A percentile compares a stretch with the other conserved stretches of the same genome.
These are phyloP conservation scores for Oscheius sp. DNA, from an alignment of 2,888 invertebrate species.

Conservation along the genomic window DNA sequence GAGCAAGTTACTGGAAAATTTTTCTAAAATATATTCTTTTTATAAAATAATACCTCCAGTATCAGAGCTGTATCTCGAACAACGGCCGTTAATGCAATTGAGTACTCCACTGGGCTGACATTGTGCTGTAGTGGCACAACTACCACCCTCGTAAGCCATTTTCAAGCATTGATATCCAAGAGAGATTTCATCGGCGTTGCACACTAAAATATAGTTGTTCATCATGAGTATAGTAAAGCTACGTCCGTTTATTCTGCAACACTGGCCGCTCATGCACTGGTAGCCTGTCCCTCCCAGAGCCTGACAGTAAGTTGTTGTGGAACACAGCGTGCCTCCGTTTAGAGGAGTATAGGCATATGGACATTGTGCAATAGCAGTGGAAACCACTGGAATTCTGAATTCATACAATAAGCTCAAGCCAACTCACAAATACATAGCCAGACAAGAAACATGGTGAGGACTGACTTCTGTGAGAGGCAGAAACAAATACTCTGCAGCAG, in stretches of 20 bases:
- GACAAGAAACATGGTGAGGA: slow-evolving; percentile 6
- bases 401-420: background rate
- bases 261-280: slow-evolving; percentile 36
- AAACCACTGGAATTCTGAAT: background rate
- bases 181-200: slow-evolving; percentile 33
- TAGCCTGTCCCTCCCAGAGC: slow-evolving; percentile 35
- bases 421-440: slow-evolving; percentile 14
- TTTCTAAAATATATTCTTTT: background rate
- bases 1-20: slow-evolving; percentile 29
- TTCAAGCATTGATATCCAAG: slow-evolving; percentile 24
- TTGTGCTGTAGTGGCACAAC: slow-evolving; percentile 27
- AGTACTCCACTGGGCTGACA: slow-evolving; percentile 34
- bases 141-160: slow-evolving; percentile 31
- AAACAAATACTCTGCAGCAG: slow-evolving; percentile 21
- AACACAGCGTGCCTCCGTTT: slow-evolving; percentile 34
- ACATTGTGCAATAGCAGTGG: slow-evolving; percentile 22
- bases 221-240: background rate
- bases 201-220: slow-evolving; percentile 7
- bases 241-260: slow-evolving; percentile 37
- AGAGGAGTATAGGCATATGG: slow-evolving; percentile 36
- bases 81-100: slow-evolving; percentile 22
- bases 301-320: slow-evolving; percentile 25
- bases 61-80: slow-evolving; percentile 1
- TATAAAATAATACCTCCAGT: slow-evolving; percentile 1
- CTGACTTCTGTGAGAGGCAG: slow-evolving; percentile 25